Conservation (phyloP, 1,140 invertebrate genomes). For the Conus ventricosus region DNA sequence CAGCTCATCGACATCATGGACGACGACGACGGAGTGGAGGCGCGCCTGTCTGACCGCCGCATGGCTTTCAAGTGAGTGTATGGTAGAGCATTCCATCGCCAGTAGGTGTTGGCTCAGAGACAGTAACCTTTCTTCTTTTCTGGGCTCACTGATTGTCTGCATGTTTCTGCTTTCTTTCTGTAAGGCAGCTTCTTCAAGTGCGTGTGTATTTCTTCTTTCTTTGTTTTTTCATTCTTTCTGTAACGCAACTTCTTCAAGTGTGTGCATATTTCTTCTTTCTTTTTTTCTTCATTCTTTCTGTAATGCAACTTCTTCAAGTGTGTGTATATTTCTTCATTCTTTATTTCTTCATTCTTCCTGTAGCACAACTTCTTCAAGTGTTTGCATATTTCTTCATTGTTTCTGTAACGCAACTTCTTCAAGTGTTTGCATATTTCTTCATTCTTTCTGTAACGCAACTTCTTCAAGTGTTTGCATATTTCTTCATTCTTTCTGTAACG, state of each 20-base stretch:
- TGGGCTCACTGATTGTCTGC: background rate
- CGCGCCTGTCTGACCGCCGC: conserved; percentile 78
- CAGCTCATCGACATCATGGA: conserved; percentile 97
- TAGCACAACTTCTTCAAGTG: too few species aligned
- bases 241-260: too few species aligned
- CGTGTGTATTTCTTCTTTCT: background rate
- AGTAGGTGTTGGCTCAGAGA: background rate
- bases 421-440: too few species aligned
- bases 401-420: background rate
- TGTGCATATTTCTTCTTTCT: background rate
- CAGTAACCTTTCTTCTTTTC: background rate
- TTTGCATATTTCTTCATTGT: background rate
- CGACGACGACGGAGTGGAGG: conserved; percentile 89
- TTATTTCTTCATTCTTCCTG: background rate
- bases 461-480: background rate
- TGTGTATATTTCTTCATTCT: background rate
- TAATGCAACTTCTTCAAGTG: background rate
- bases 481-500: background rate
- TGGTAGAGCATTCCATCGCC: background rate
- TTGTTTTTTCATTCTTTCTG: background rate
- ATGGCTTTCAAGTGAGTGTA: conserved; percentile 2
- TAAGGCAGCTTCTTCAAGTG: background rate
- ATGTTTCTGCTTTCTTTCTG: too few species aligned
- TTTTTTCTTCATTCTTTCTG: background rate
- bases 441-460: too few species aligned